Conservation (phyloP, 2,888 invertebrate genomes). For the Sarcophaga variegata region DNA sequence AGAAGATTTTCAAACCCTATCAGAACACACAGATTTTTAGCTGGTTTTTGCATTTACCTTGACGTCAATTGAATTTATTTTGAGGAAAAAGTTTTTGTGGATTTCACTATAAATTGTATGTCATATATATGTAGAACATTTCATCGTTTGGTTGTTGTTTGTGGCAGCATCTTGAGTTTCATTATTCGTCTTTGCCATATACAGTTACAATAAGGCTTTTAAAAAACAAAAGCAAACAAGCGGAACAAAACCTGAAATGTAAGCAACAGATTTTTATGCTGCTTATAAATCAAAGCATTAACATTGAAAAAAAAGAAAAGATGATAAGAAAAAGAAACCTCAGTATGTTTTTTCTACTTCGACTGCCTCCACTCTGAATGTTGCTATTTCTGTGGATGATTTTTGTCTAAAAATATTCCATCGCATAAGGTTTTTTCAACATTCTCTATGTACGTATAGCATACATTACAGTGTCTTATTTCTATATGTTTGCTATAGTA, state of each 20-base stretch:
- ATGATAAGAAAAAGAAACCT: conserved; percentile 9
- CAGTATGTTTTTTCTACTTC: conserved; percentile 26
- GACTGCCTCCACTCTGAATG: conserved; percentile 13
- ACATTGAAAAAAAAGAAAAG: neutral
- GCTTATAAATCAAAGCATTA: neutral
- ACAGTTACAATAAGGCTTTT: no score
- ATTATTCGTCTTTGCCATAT: no score
- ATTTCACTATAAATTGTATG: neutral
- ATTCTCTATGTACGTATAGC: no score
- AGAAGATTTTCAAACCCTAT: no score
- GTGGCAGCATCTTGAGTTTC: no score
- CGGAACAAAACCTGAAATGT: conserved; percentile 33
- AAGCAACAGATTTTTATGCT: conserved; percentile 54
- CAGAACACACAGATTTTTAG: no score
- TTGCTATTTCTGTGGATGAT: conserved; percentile 13
- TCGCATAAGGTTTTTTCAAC: no score
- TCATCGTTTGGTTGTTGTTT: neutral
- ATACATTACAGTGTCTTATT: no score
- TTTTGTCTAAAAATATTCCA: no score
- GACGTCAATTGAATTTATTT: conserved; percentile 37
- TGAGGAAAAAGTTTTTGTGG: neutral
- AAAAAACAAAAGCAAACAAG: conserved; percentile 16
- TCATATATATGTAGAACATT: conserved; percentile 25
- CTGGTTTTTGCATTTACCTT: neutral
- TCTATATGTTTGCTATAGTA: no score